Percentiles rank a stretch among this genome's conserved stretches.
These are phyloP conservation scores for Diadegma fenestrale DNA, from an alignment of 2,888 invertebrate species.

Conservation along the genomic window DNA sequence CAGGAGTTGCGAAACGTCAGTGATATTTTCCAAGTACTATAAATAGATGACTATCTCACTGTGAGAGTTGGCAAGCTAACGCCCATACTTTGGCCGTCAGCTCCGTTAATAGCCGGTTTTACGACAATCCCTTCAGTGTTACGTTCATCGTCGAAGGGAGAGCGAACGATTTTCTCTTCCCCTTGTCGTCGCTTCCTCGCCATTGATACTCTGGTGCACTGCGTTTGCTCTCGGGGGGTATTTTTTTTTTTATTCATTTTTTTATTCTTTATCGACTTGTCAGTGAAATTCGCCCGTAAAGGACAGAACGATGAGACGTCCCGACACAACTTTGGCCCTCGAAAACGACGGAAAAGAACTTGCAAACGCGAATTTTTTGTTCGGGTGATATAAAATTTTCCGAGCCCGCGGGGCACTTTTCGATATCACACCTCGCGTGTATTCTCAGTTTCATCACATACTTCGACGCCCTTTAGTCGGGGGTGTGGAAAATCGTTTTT, in stretches of 20 bases:
- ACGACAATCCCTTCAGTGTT: conserved; percentile 73
- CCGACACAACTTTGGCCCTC: conserved; percentile 33
- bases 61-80: conserved; percentile 57
- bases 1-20: conserved; percentile 15
- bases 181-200: conserved; percentile 2
- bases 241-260: neutral
- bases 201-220: conserved; percentile 29
- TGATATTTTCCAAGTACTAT: neutral
- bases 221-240: conserved; percentile 33
- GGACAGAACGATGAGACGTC: conserved; percentile 33
- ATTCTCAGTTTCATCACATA: neutral
- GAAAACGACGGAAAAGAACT: conserved; percentile 17
- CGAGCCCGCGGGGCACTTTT: conserved; percentile 15
- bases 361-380: conserved; percentile 60
- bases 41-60: conserved; percentile 46
- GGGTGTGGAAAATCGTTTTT: conserved; percentile 36
- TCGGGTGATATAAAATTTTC: conserved; percentile 51
- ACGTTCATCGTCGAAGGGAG: conserved; percentile 61
- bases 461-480: conserved; percentile 18
- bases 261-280: conserved; percentile 40
- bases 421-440: conserved; percentile 11
- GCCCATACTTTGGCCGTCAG: conserved; percentile 56
- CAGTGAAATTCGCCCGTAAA: conserved; percentile 43
- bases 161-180: conserved; percentile 56
- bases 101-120: conserved; percentile 73